These are phyloP conservation scores for Orthosia incerta DNA, from an alignment of 2,888 invertebrate genomes.

Conservation along the genomic window DNA sequence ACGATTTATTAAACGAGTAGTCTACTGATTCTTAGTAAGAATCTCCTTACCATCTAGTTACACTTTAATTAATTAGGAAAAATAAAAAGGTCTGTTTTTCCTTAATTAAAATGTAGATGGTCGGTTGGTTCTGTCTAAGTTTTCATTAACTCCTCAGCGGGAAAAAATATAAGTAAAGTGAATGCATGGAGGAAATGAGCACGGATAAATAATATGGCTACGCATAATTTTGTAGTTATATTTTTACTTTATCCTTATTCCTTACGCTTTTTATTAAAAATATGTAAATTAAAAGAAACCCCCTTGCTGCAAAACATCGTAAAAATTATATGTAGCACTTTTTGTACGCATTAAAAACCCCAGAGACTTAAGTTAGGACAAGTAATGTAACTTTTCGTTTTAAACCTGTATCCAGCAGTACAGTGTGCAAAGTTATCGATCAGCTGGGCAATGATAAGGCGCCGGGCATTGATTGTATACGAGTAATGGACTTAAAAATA, in stretches of 20 bases:
- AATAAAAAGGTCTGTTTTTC: constrained; percentile 5
- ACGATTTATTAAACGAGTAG: neutral
- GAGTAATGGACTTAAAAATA: no score
- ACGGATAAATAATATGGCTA: constrained; percentile 57
- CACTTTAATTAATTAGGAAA: neutral
- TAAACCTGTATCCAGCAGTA: no score
- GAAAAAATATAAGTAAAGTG: constrained; percentile 28
- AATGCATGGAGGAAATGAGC: constrained; percentile 60
- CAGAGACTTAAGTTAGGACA: constrained; percentile 33
- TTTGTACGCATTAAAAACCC: constrained; percentile 43
- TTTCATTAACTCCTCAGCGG: constrained; percentile 26
- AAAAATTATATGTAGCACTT: constrained; percentile 45
- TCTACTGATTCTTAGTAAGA: neutral
- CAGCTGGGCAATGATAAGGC: no score
- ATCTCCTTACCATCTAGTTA: neutral
- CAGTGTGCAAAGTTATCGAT: no score
- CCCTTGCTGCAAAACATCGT: constrained; percentile 38
- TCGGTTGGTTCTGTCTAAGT: constrained; percentile 12
- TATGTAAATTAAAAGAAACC: constrained; percentile 58
- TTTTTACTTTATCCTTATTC: constrained; percentile 36
- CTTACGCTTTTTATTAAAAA: constrained; percentile 58
- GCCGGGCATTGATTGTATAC: no score
- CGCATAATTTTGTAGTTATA: constrained; percentile 54
- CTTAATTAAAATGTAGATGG: constrained; percentile 12
- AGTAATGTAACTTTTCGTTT: no score